Base-by-base conservation (phyloP, 1,140 invertebrate genomes). In the Cotesia vestalis region DNA sequence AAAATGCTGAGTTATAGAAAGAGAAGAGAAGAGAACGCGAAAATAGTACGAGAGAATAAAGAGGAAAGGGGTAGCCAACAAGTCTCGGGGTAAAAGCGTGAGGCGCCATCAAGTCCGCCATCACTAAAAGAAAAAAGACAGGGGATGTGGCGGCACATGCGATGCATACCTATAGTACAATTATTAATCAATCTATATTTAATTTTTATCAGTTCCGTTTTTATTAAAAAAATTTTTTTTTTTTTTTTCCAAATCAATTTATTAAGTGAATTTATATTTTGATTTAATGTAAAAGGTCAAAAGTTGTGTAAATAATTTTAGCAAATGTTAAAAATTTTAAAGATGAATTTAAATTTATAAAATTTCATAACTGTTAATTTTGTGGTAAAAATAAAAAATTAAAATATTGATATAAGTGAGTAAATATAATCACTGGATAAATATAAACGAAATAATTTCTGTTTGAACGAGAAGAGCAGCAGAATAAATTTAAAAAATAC, bases 31-130 rank as follows among this genome's bases (percentile, higher is more conserved):
- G 60, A 75, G 76, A 74, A 73, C 71, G 72, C 51, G 53, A 75
- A 69, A 66, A 20, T n/a, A 34, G 17, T 27, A 64, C 60, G 4
- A 35, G 27, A 38, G 53, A 51, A 59, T 34, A 17, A 73, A 40
- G 60, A 51, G 4, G 38, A 72, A 78, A 73, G 72, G 36, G 63
- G 76, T 76, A 77, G 80, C 76, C 81, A 52, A 6, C 51, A 35
- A 75, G 81, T 81, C 79, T 80, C 62, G 64, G 40, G 52, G 57
- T 51, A 64, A 63, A 71, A 66, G 77, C 78, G 79, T 81, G 79
- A 79, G 78, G 78, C 79, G 81, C 81, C 80, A 71, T 57, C 34
- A 72, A 77, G 79, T 81, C 79, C 76, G 79, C 61, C 71, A 70
- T 53, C 53, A 53, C 52, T 46, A 11, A 17, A 57, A 68, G 38